Base-by-base conservation (phyloP, 2,888 invertebrate species). In the Periphyllus acericola region DNA sequence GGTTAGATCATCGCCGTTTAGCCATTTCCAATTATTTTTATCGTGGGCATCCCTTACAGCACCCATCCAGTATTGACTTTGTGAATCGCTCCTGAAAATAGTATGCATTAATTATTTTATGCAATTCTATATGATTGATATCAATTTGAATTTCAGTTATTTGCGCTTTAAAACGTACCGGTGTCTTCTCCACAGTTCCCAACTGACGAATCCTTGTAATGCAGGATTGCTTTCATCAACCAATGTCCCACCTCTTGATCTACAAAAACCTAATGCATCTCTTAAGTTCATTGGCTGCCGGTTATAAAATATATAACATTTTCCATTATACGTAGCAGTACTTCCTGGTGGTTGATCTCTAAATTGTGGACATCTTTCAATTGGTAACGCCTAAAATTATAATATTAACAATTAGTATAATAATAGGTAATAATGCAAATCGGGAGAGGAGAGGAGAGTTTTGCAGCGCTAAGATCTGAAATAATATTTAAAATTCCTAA, bases 21-120 rank as follows among this genome's bases (percentile, higher is more conserved):
- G 94, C 97, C 97, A 98, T 91, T 96, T 95, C 98, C 98, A 98
- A 90, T 95, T 95, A 89, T 93, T 94, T 11, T 94, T 92, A 91
- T 96, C 95, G 90, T 94, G 93, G 6, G 94, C 94, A 91, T 97
- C 97, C n/a, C 97, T 93, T 14, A 96, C 94, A 0, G 97, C 97
- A 0, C 97, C 98, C 95, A 98, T 96, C 98, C 98, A 98, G 92
- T 98, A 98, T 90, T 97, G 97, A 89, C 97, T 97, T 91, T 95
- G 96, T 36, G 96, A 95, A 92, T 98, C 97, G 91, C 96, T 97
- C 91, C 96, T 94, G 92, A 75, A 90, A 90, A 87, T 76, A 89
- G 32, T 29, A 25, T 40, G 29, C 46, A 32, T 55, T 29, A 21
- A 14, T 55, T 55, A 83, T 3, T 55, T 55, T 46, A 36, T 66